Evolutionary conservation across 2,113 vertebrate species (phyloP), one percentile per base, ranked within the genome.

Genomic region (Sterrhoptilus dennistouni): DNA sequence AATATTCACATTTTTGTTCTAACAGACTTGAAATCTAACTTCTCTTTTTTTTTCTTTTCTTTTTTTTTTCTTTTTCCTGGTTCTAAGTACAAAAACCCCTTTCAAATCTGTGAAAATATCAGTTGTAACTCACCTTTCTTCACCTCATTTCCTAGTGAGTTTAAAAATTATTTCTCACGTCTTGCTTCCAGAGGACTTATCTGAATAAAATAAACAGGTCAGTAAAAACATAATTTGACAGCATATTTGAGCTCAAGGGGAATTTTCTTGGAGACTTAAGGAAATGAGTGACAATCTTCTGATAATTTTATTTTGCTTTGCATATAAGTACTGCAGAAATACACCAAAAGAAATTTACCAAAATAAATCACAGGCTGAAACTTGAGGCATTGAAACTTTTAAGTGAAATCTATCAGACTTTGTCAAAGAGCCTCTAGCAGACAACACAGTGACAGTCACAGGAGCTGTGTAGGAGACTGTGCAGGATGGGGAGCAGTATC

Each of bases 361-460:
- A 44, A 45, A 59, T 54, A 83, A 85, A 50, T 15, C n/a, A 25
- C 27, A 50, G 74, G 23, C 40, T 72, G 38, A 45, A 76, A 63
- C 44, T 71, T 2, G 17, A 60, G 40, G 25, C 8, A n/a, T 10
- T 50, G 35, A 36, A 33, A 83, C 54, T 53, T 71, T 44, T 0
- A 3, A 33, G 23, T 15, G 50, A 66, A 63, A 52, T 61, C 36
- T 20, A 2, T 25, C 21, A 35, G 36, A 16, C 1, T 16, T 65
- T 21, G 47, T 12, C 52, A 9, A 49, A 49, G 47, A 49, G 22
- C 22, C 22, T 12, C 47, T 18, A 8, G 53, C 53, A 68, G 45
- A 52, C 19, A 23, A 2, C 19, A n/a, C 2, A 1, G 21, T 0
- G 1, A 13, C 63, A 79, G n/a, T 2, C 29, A 31, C 33, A 31